Evolutionary conservation across 2,888 invertebrate genomes (phyloP), one percentile per base, ranked within the genome.

Genomic region (Nebria brevicollis): DNA sequence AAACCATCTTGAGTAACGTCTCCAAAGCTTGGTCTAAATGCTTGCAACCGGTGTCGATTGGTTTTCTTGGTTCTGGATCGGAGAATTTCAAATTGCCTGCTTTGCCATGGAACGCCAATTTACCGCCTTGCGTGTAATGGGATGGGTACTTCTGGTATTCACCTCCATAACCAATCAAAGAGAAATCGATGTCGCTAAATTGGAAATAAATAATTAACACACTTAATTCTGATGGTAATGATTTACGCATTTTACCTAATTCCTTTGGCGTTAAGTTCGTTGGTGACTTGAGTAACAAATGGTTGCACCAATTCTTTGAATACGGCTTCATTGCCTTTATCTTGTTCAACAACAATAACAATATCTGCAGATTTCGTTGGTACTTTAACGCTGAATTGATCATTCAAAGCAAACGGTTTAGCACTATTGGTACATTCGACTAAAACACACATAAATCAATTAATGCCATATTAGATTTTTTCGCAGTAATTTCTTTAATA

Each of bases 281-380:
- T 92, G 43, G 91, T 90, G 5, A 95, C 84, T 82, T 93, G 91
- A 0, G 90, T 88, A 3, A 94, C 90, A 70, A 94, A 87, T 0
- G 94, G 93, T 13, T 91, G 90, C 0, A 94, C 88, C 82, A 94
- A 87, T 42, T 93, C 92, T 84, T 93, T 93, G 90, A 92, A 94
- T 66, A 91, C 88, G 83, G 91, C 90, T 85, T 93, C 92, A 87
- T 94, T 95, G 66, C 90, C 87, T 87, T 91, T 88, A 3, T 87
- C 87, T 83, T 93, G 92, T 75, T 97, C 97, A 10, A 97, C 92
- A 0, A 95, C 91, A 79, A 97, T 90, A 0, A 97, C 90, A 81
- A 97, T 91, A 86, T 97, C 97, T 1, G 96, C 97, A 83, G 95
- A 92, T 83, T 94, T 94, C 83, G 91, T 91, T 0, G 95, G 95